A percentile compares a stretch with the other conserved stretches of the same genome.
phyloP scores from a whole-genome alignment of 2,113 vertebrate genomes.

The Ictalurus furcatus region DNA sequence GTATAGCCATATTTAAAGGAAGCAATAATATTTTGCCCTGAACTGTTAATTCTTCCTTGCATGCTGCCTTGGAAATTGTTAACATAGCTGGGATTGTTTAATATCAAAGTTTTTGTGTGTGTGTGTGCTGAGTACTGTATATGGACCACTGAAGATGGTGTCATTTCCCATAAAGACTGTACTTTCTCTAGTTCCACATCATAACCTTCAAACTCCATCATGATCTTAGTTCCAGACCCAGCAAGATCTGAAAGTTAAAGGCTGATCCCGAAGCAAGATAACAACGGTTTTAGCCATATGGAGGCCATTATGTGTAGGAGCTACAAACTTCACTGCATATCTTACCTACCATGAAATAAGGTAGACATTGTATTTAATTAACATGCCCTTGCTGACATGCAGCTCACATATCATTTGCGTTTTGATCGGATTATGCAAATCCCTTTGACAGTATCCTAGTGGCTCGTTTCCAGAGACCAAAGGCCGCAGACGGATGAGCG shows the following conservation, averaged over 20 bases:
- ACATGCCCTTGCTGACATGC: conserved; percentile 36
- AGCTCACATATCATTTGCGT: neutral
- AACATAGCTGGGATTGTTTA: neutral
- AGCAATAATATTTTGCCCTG: neutral
- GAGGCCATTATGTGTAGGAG: conserved; percentile 32
- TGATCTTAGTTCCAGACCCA: conserved; percentile 23
- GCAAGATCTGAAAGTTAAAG: conserved; percentile 24
- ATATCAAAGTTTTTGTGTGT: neutral
- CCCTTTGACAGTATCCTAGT: conserved; percentile 14
- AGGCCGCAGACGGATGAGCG: conserved; percentile 22
- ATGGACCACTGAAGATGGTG: neutral
- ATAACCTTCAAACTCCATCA: conserved; percentile 29
- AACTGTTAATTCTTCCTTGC: conserved; percentile 14
- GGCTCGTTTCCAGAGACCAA: conserved; percentile 19
- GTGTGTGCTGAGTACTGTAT: neutral
- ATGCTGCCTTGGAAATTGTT: neutral
- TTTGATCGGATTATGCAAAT: conserved; percentile 47
- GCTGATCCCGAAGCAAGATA: conserved; percentile 34
- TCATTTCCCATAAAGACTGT: conserved; percentile 16
- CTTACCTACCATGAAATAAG: conserved; percentile 31
- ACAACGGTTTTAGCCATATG: conserved; percentile 27
- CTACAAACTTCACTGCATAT: conserved; percentile 17
- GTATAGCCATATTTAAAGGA: neutral
- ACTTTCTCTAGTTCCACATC: conserved; percentile 20
- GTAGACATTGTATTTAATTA: conserved; percentile 44